Conservation (phyloP, 2,113 vertebrate species). For the Harpagus bidentatus region DNA sequence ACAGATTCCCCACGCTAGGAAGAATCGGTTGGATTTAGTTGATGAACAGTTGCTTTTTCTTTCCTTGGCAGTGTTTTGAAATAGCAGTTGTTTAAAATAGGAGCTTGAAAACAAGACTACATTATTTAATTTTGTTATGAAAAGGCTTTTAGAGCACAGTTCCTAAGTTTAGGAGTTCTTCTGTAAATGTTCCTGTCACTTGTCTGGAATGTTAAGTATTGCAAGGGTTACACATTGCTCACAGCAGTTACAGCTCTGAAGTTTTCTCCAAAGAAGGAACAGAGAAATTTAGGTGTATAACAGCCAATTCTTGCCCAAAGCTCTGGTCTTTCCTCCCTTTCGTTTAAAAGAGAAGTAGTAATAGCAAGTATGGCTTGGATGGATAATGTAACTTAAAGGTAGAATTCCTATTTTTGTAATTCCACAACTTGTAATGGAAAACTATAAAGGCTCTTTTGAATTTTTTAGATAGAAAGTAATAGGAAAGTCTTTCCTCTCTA, state of each 20-base stretch:
- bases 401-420: background rate
- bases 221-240: conserved; percentile 16
- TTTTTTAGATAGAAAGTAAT: background rate
- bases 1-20: background rate
- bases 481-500: background rate
- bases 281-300: background rate
- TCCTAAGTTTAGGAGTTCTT: conserved; percentile 27
- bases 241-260: background rate
- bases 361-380: background rate
- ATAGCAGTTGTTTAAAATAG: background rate
- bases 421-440: background rate
- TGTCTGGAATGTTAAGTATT: conserved; percentile 65
- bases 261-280: conserved; percentile 64
- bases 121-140: conserved; percentile 49
- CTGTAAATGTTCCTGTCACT: conserved; percentile 59
- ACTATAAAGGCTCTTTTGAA: background rate
- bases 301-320: background rate
- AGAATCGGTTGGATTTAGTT: background rate
- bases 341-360: background rate
- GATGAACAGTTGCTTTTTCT: background rate
- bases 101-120: conserved; percentile 31
- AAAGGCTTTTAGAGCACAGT: conserved; percentile 33
- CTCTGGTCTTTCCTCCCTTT: background rate
- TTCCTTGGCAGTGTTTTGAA: background rate
- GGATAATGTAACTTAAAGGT: background rate